phyloP scores from a whole-genome alignment of 1,140 invertebrate species.

The Oscheius sp. region DNA sequence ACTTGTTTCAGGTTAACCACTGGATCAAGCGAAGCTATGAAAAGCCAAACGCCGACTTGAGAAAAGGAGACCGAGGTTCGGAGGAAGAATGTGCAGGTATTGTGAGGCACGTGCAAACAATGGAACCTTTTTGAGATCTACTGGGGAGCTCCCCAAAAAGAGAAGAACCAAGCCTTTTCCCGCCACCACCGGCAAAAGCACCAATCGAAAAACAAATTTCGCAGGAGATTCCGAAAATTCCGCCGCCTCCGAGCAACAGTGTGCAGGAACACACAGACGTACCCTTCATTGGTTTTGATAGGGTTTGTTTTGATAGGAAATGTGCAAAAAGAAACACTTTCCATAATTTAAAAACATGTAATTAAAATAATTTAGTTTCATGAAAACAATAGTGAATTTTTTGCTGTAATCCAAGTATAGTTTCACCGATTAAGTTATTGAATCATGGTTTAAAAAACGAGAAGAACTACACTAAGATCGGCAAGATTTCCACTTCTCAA shows the following conservation, averaged over 20 bases:
- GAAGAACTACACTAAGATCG: too few relatives aligned
- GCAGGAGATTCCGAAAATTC: not conserved
- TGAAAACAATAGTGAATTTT: too few relatives aligned
- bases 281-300: slow-evolving; percentile 10
- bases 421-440: too few relatives aligned
- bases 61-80: not conserved
- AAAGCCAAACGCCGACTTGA: not conserved
- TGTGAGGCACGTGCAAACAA: too few relatives aligned
- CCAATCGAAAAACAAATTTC: not conserved
- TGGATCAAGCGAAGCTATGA: not conserved
- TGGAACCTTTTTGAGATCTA: not conserved
- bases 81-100: slow-evolving; percentile 1
- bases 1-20: not conserved
- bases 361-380: too few relatives aligned
- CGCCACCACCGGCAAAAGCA: not conserved
- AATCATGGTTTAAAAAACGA: too few relatives aligned
- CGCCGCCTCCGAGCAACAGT: not conserved
- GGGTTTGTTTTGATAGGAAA: too few relatives aligned
- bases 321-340: not conserved
- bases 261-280: not conserved
- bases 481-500: too few relatives aligned
- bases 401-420: too few relatives aligned
- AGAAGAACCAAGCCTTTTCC: not conserved
- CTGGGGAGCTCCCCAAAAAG: not conserved
- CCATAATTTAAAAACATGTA: too few relatives aligned